phyloP scores from a whole-genome alignment of 2,888 invertebrate genomes.

The Ormyrus labotus region DNA sequence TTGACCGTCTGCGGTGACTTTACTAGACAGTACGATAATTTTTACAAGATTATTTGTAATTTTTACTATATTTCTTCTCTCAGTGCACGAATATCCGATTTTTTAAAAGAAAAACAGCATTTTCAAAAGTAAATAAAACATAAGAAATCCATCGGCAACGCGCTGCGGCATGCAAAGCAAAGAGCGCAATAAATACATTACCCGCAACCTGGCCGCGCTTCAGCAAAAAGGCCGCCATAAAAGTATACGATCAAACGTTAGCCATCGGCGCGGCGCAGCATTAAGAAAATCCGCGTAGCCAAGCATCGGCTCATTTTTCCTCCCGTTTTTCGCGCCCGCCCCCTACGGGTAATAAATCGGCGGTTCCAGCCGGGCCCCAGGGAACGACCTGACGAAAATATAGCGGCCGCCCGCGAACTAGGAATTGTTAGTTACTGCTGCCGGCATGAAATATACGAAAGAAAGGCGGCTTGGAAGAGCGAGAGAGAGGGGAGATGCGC shows the following conservation, averaged over 20 bases:
- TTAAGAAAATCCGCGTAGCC: neutral
- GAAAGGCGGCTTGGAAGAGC: conserved; percentile 46
- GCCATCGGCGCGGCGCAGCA: neutral
- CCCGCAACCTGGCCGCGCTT: too few relatives aligned
- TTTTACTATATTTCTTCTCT: too few relatives aligned
- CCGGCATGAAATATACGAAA: conserved; percentile 69
- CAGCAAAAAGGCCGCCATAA: neutral
- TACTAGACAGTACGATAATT: too few relatives aligned
- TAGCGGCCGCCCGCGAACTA: conserved; percentile 72
- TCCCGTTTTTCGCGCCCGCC: conserved; percentile 1
- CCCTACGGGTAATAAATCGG: conserved; percentile 67
- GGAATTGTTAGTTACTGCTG: conserved; percentile 73
- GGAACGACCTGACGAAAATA: conserved; percentile 73
- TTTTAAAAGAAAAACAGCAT: too few relatives aligned
- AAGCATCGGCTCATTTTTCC: neutral
- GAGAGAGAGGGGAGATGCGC: conserved; percentile 54
- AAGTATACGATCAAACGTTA: neutral
- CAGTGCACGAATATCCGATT: too few relatives aligned
- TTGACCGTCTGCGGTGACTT: too few relatives aligned
- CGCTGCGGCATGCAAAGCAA: too few relatives aligned
- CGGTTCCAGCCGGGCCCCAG: conserved; percentile 66
- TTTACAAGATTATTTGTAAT: too few relatives aligned
- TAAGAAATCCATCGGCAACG: too few relatives aligned
- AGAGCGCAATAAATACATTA: too few relatives aligned
- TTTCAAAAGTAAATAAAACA: too few relatives aligned